Conservation (phyloP, 2,113 vertebrate genomes). For the Thunnus maccoyii region DNA sequence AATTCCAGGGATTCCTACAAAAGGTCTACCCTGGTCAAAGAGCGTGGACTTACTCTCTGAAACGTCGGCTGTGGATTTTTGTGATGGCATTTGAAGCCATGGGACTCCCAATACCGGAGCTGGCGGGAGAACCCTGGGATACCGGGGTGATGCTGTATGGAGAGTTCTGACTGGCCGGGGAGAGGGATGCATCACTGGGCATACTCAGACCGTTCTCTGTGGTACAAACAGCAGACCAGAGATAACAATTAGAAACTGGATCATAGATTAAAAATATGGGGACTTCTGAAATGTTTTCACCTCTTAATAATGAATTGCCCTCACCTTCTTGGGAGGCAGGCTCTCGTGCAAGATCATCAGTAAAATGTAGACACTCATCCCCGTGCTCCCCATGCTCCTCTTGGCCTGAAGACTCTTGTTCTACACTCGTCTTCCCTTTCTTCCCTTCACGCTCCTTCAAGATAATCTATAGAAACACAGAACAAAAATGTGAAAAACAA, state of each 20-base stretch:
- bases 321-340: conserved; percentile 93
- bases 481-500: conserved; percentile 6
- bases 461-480: conserved; percentile 89
- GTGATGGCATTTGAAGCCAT: conserved; percentile 98
- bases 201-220: conserved; percentile 91
- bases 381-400: conserved; percentile 90
- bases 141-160: conserved; percentile 99
- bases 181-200: conserved; percentile 95
- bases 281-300: no score
- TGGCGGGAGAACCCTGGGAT: conserved; percentile 96
- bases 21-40: background rate
- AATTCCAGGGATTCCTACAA: conserved; percentile 28
- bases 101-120: conserved; percentile 97
- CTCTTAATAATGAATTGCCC: background rate
- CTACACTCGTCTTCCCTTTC: conserved; percentile 91
- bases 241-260: conserved; percentile 3
- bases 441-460: conserved; percentile 98
- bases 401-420: conserved; percentile 86
- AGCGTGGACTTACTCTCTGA: conserved; percentile 93
- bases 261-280: background rate
- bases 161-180: conserved; percentile 98
- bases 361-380: conserved; percentile 87
- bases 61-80: conserved; percentile 98
- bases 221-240: conserved; percentile 33
- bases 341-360: conserved; percentile 90